Conservation (phyloP, 2,113 vertebrate genomes). For the Petroica traversi region DNA sequence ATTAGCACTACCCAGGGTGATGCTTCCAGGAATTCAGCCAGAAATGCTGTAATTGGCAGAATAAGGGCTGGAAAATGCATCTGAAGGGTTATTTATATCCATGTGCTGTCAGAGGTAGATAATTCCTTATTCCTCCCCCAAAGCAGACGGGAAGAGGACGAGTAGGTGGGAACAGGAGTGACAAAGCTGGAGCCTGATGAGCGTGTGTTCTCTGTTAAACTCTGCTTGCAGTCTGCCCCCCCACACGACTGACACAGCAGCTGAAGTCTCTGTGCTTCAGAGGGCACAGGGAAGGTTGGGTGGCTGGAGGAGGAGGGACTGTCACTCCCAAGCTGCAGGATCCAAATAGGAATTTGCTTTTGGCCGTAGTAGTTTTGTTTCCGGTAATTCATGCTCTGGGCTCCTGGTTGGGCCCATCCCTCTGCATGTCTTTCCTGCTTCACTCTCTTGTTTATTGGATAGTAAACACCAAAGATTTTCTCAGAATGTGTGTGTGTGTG, state of each 20-base stretch:
- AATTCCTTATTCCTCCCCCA: background rate
- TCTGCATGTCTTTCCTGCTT: background rate
- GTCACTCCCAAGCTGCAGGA: background rate
- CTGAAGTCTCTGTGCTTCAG: background rate
- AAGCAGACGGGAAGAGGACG: background rate
- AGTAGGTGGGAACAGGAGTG: background rate
- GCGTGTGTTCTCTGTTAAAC: background rate
- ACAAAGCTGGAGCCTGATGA: background rate
- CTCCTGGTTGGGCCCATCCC: background rate
- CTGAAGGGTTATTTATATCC: background rate
- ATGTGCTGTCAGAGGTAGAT: background rate
- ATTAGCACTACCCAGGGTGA: background rate
- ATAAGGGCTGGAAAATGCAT: background rate
- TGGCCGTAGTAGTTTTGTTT: background rate
- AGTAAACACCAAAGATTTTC: background rate
- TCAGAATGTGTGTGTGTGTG: background rate
- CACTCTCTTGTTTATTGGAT: background rate
- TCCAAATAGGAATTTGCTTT: background rate
- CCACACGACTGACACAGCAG: background rate
- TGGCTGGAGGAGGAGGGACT: background rate
- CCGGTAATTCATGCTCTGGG: background rate
- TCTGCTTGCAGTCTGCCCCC: background rate
- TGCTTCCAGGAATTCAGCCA: background rate
- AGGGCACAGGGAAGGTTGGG: background rate
- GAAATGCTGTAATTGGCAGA: background rate